Conservation (phyloP, 92 coral and sea anemone species). For the Heteractis magnifica region DNA sequence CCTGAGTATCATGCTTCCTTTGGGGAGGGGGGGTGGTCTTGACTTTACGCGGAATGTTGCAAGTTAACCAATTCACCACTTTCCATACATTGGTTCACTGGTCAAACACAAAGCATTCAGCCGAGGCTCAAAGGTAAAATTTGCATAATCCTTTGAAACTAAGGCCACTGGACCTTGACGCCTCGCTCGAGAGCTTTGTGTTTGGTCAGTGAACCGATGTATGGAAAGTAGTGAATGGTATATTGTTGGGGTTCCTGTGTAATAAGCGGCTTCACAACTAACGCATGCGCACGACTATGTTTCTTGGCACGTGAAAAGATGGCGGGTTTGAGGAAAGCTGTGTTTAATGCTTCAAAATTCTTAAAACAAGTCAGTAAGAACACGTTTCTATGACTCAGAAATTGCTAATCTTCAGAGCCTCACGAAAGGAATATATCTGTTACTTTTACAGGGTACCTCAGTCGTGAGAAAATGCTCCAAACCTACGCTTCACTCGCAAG, state of each 20-base stretch:
- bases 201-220: too few species aligned
- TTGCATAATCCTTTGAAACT: too few species aligned
- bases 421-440: background rate
- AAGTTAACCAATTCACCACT: background rate
- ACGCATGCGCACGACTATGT: slow-evolving; percentile 24
- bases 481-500: background rate
- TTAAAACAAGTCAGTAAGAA: slow-evolving; percentile 23
- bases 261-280: background rate
- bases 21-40: too few species aligned
- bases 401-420: background rate
- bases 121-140: too few species aligned
- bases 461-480: background rate
- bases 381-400: background rate
- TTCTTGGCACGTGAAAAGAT: slow-evolving; percentile 57
- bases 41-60: background rate
- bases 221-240: background rate
- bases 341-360: slow-evolving; percentile 25
- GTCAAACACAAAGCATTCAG: too few species aligned
- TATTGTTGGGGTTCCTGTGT: slow-evolving; percentile 2
- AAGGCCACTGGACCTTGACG: too few species aligned
- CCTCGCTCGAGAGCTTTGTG: too few species aligned
- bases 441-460: background rate
- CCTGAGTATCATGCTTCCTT: too few species aligned
- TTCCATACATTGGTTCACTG: too few species aligned
- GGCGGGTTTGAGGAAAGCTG: slow-evolving; percentile 68